These are phyloP conservation scores for Dicaeum eximium DNA, from an alignment of 2,113 vertebrate species.

Conservation along the genomic window DNA sequence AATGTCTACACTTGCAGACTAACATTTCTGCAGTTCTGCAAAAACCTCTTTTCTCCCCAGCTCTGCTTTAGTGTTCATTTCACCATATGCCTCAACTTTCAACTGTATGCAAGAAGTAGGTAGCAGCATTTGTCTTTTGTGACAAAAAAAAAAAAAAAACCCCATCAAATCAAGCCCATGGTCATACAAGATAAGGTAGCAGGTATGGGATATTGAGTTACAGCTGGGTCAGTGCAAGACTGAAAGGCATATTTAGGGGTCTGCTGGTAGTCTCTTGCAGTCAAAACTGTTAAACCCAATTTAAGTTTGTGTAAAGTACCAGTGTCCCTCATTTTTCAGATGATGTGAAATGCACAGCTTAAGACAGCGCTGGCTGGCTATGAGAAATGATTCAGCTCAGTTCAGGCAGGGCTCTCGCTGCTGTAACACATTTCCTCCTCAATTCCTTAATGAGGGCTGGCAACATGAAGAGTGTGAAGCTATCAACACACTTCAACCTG, in stretches of 20 bases:
- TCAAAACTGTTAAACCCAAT: background rate
- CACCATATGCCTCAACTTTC: fast-evolving
- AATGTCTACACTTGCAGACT: background rate
- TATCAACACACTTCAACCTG: fast-evolving
- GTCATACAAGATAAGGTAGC: background rate
- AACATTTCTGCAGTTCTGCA: background rate
- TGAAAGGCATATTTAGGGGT: background rate
- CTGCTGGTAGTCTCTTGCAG: background rate
- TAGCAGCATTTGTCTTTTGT: fast-evolving
- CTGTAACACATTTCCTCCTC: background rate
- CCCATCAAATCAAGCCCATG: background rate
- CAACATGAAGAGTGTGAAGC: fast-evolving
- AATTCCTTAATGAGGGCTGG: fast-evolving
- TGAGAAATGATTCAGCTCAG: background rate
- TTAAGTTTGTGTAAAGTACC: background rate
- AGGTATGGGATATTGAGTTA: background rate
- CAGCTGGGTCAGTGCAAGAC: background rate
- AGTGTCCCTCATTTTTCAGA: background rate
- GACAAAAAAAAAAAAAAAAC: background rate
- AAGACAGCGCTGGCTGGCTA: background rate
- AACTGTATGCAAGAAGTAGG: background rate
- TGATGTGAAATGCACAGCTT: background rate
- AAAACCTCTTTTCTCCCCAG: background rate
- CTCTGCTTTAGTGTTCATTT: background rate
- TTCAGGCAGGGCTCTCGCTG: background rate